Evolutionary conservation across 2,113 vertebrate genomes (phyloP).

Genomic region (Pantherophis guttatus): DNA sequence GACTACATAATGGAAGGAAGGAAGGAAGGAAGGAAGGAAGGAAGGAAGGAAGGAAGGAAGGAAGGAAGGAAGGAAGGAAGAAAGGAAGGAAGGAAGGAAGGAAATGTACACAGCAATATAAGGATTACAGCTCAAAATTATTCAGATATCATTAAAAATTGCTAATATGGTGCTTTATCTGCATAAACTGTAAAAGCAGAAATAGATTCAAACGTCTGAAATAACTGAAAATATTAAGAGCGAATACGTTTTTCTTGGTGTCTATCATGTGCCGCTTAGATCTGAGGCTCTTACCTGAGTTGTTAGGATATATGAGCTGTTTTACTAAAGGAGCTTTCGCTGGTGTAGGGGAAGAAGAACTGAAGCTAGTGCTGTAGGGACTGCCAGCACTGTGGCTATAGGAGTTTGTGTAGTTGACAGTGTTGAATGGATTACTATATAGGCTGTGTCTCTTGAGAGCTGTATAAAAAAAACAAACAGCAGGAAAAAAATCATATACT

Average conservation of each 20-base stretch:
- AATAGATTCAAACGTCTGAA: not conserved
- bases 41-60: not conserved
- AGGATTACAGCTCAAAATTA: not conserved
- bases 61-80: no score
- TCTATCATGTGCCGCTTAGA: not conserved
- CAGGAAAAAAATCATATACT: constrained; percentile 1
- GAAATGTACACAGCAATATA: not conserved
- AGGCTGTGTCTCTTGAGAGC: constrained; percentile 91
- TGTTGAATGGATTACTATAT: constrained; percentile 85
- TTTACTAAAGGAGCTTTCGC: constrained; percentile 85
- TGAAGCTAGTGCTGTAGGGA: constrained; percentile 93
- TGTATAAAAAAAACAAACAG: constrained; percentile 49
- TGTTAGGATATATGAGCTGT: constrained; percentile 87
- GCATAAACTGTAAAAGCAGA: not conserved
- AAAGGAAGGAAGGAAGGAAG: not conserved
- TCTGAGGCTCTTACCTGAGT: constrained; percentile 73
- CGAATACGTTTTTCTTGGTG: not conserved
- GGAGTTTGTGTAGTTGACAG: constrained; percentile 78
- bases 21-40: not conserved
- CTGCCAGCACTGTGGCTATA: constrained; percentile 89
- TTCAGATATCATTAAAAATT: not conserved
- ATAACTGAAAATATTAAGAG: not conserved
- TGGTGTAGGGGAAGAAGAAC: constrained; percentile 92
- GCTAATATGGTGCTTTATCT: not conserved
- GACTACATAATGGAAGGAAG: not conserved